These are phyloP conservation scores for Drosophila varians DNA, from an alignment of 1,140 invertebrate species.

Conservation along the genomic window DNA sequence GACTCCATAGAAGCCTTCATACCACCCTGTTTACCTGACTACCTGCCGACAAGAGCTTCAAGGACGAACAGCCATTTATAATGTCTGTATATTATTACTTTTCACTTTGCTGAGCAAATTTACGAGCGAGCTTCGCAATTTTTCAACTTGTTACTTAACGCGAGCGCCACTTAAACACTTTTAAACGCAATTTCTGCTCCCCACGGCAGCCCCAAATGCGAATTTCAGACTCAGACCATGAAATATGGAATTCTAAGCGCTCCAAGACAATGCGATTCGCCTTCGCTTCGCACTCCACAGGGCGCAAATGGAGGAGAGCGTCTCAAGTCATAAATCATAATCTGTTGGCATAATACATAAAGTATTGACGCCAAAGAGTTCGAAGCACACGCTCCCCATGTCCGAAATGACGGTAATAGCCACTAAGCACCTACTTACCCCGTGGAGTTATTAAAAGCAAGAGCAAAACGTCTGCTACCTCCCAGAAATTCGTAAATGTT, in stretches of 20 bases:
- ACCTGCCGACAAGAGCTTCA: conserved; percentile 30
- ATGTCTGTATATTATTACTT: conserved; percentile 71
- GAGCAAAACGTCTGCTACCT: conserved; percentile 1
- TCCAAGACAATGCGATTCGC: conserved; percentile 39
- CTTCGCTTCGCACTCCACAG: conserved; percentile 4
- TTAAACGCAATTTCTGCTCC: conserved; percentile 52
- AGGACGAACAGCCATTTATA: conserved; percentile 62
- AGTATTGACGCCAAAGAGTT: conserved; percentile 81
- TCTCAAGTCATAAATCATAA: conserved; percentile 71
- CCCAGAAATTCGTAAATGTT: conserved; percentile 24
- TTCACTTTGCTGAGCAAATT: conserved; percentile 70
- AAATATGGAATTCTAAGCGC: conserved; percentile 52
- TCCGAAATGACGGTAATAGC: conserved; percentile 58
- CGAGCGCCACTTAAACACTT: conserved; percentile 63
- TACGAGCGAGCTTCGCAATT: conserved; percentile 69
- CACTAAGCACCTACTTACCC: conserved; percentile 76
- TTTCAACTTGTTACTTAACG: conserved; percentile 80
- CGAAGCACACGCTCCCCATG: conserved; percentile 42
- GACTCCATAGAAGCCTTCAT: conserved; percentile 6
- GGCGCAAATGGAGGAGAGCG: background rate
- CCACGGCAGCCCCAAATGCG: conserved; percentile 3
- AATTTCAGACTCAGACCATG: conserved; percentile 27
- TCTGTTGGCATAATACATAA: conserved; percentile 77
- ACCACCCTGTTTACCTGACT: conserved; percentile 20
- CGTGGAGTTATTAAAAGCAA: conserved; percentile 58